These are phyloP conservation scores for Yponomeuta malinellus DNA, from an alignment of 2,888 invertebrate genomes.

Conservation along the genomic window DNA sequence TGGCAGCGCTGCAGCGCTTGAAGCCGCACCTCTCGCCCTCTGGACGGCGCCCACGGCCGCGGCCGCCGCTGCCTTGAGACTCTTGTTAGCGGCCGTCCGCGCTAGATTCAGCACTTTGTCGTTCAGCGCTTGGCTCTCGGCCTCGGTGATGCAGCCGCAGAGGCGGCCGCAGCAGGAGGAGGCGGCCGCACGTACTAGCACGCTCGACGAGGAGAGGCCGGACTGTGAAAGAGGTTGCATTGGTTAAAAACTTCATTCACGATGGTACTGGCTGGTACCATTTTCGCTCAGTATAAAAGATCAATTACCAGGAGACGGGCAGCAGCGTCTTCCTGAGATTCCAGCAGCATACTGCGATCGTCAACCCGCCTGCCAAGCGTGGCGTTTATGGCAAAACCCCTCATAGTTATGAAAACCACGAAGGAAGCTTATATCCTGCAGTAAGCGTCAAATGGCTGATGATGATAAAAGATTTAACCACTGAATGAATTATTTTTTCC, in stretches of 20 bases:
- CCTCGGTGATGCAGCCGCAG: conserved; percentile 52
- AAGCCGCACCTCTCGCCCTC: conserved; percentile 95
- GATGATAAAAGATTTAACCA: no score
- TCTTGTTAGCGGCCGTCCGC: conserved; percentile 37
- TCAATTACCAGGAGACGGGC: no score
- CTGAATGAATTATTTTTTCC: no score
- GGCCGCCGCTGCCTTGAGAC: conserved; percentile 54
- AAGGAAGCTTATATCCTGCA: no score
- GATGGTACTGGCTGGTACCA: no score
- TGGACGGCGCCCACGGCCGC: conserved; percentile 97
- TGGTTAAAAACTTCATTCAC: not conserved
- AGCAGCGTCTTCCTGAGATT: no score
- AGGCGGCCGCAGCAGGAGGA: conserved; percentile 96
- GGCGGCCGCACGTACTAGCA: conserved; percentile 92
- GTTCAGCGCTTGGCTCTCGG: conserved; percentile 53
- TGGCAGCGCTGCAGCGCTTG: conserved; percentile 96
- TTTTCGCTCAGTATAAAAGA: no score
- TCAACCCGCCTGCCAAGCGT: no score
- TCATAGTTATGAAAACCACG: no score
- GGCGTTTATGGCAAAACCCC: no score
- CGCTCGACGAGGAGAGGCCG: conserved; percentile 84
- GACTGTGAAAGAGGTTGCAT: conserved; percentile 47
- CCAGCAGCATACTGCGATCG: no score
- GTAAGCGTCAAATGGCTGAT: no score
- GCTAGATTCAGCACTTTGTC: conserved; percentile 39